These are phyloP conservation scores for Galagoides demidoff DNA, from an alignment of 2,797 vertebrate genomes.

Conservation along the genomic window DNA sequence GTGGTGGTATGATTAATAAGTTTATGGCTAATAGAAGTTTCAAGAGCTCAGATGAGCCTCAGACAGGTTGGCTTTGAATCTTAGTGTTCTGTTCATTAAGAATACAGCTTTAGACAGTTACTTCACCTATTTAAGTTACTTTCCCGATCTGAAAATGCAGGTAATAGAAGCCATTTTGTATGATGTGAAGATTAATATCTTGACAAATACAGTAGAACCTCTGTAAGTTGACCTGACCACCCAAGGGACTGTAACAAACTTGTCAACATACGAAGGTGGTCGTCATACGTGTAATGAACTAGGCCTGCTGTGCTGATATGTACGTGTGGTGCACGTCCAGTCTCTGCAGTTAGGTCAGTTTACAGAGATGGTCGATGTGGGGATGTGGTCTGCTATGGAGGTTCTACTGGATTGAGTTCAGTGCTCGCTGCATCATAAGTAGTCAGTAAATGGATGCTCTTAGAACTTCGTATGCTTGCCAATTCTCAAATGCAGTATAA, in stretches of 20 bases:
- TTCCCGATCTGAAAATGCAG: not conserved
- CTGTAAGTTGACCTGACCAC: too few species aligned
- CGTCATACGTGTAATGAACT: too few species aligned
- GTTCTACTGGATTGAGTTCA: not conserved
- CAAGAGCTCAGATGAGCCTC: not conserved
- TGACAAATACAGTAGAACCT: not conserved
- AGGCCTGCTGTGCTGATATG: too few species aligned
- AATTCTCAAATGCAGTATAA: not conserved
- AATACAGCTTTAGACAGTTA: not conserved
- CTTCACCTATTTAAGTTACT: not conserved
- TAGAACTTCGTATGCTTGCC: not conserved
- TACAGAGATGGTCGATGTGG: too few species aligned
- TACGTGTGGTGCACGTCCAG: too few species aligned
- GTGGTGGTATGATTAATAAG: not conserved
- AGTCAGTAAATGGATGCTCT: not conserved
- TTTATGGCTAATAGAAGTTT: not conserved
- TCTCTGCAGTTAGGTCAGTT: too few species aligned
- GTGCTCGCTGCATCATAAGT: not conserved
- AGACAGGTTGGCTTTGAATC: not conserved
- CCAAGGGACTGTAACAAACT: too few species aligned
- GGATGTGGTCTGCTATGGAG: too few species aligned
- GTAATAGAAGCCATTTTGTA: not conserved
- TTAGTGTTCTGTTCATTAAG: not conserved
- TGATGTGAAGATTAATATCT: not conserved
- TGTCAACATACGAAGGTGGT: too few species aligned